Evolutionary conservation across 2,888 invertebrate genomes (phyloP), one percentile per base, ranked within the genome.

Genomic region (Lapara coniferarum): DNA sequence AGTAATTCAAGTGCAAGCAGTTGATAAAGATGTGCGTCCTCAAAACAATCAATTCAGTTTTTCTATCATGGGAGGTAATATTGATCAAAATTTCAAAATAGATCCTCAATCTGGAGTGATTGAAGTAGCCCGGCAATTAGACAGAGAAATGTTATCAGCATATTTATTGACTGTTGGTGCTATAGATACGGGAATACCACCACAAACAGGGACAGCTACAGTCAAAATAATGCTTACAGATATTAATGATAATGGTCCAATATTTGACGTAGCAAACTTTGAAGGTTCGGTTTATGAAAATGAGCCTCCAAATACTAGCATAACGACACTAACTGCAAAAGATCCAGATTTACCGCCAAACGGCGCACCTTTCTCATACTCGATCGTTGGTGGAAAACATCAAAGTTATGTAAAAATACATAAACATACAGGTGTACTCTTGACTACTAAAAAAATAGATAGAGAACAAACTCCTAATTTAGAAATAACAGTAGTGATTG

Each of bases 11-110:
- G 98, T 99, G 0, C 96, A 96, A 84, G 99, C 99, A 0, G 93
- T 97, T 0, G 99, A 99, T 88, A 98, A 97, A 90, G 99, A 99
- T 87, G 97, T 98, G 0, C 95, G 97, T 0, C 96, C 97, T 14
- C 97, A 97, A 83, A 98, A 98, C 83, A 98, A 98, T 87, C 98
- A 98, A 82, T 98, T 98, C 79, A 97, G 97, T 71, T 98, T 97
- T 82, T 97, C 98, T 0, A 97, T 98, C 59, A 96, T 98, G 68
- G 96, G 96, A 58, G 98, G 98, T 1, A 98, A 98, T 81, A 89
- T 94, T 0, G 97, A 97, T 68, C 97, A 97, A 87, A 95, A 96
- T 12, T 98, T 98, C 84, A 97, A 97, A 85, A 96, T 98, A 44
- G 98, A 98, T 91, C 97, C 97, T 0, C 97, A 97, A 83, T 95